Evolutionary conservation across 2,797 vertebrate genomes (phyloP).

Genomic region (Nyctalus aviator): DNA sequence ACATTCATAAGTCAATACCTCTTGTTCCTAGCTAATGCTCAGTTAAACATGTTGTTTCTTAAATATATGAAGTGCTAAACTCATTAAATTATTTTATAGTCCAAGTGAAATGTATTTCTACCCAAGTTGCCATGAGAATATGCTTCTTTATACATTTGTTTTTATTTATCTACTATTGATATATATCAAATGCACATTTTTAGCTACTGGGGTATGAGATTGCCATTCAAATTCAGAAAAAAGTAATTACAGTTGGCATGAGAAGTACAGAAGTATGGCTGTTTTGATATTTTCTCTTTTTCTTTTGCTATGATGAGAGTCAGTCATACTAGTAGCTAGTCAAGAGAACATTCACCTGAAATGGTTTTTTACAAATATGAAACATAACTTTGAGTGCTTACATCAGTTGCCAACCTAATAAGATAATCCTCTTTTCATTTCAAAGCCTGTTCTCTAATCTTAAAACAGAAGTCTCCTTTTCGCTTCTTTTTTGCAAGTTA

Average conservation of each 20-base stretch:
- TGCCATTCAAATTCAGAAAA: constrained; percentile 62
- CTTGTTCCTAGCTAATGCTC: neutral
- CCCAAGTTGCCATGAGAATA: neutral
- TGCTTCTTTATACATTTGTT: constrained; percentile 15
- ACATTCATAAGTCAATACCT: neutral
- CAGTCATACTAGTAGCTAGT: neutral
- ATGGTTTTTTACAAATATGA: constrained; percentile 61
- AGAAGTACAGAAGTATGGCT: neutral
- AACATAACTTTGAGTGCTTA: constrained; percentile 53
- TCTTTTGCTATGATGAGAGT: neutral
- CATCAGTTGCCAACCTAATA: constrained; percentile 66
- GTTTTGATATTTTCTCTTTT: neutral
- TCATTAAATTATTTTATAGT: constrained; percentile 25
- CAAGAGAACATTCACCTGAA: constrained; percentile 53
- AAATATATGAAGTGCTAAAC: neutral
- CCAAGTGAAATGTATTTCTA: constrained; percentile 61
- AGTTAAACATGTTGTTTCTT: constrained; percentile 31
- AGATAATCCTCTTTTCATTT: constrained; percentile 79
- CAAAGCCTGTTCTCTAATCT: constrained; percentile 64
- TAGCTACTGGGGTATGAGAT: constrained; percentile 41
- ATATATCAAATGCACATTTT: constrained; percentile 45
- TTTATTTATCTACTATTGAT: constrained; percentile 54
- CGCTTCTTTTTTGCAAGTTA: constrained; percentile 53
- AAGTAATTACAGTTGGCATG: constrained; percentile 47
- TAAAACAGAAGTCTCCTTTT: constrained; percentile 70